These are phyloP conservation scores for Chrysotoxum bicinctum DNA, from an alignment of 2,888 invertebrate species.

Conservation along the genomic window DNA sequence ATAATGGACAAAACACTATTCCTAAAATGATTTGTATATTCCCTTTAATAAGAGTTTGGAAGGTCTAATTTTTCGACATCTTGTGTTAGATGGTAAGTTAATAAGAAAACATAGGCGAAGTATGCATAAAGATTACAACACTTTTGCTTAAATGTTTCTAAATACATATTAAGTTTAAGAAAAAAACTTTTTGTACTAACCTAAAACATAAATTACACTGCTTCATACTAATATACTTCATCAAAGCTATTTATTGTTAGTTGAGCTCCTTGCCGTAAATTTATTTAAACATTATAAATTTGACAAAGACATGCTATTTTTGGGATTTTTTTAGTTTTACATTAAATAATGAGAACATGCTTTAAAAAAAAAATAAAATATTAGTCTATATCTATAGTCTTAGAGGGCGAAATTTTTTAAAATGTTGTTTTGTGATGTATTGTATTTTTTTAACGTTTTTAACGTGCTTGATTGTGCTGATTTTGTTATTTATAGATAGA, in stretches of 20 bases:
- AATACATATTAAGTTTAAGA: background rate
- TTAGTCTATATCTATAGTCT: background rate
- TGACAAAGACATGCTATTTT: slow-evolving; percentile 42
- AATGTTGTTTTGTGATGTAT: background rate
- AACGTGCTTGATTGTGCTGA: background rate
- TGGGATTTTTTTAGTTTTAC: background rate
- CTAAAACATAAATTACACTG: slow-evolving; percentile 10
- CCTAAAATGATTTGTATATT: no score
- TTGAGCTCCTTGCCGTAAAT: background rate
- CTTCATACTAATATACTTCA: slow-evolving; percentile 26
- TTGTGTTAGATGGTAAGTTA: no score
- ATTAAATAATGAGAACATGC: slow-evolving; percentile 6
- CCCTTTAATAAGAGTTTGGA: no score
- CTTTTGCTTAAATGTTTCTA: background rate
- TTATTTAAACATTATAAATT: background rate
- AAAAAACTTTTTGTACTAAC: slow-evolving; percentile 33
- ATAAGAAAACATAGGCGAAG: no score
- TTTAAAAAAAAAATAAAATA: slow-evolving; percentile 10
- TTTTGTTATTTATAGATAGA: background rate
- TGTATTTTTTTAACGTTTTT: no score
- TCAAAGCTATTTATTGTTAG: slow-evolving; percentile 4
- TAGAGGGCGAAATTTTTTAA: background rate
- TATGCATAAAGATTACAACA: no score
- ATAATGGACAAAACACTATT: no score
- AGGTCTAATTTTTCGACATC: no score